Evolutionary conservation across 2,113 vertebrate genomes (phyloP).

Genomic region (Oreochromis niloticus): DNA sequence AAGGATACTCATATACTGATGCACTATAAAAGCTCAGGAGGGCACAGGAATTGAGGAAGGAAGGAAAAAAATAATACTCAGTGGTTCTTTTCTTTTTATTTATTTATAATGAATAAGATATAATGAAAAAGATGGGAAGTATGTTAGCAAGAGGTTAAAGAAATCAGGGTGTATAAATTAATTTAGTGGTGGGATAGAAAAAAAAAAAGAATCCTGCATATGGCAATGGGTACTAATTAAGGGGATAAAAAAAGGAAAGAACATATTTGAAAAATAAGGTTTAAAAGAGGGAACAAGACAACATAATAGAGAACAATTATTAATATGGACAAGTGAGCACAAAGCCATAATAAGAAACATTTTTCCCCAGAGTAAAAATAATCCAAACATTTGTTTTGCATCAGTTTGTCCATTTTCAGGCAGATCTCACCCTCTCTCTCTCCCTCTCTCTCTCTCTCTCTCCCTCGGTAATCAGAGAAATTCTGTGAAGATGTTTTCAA

Average conservation of each 20-base stretch:
- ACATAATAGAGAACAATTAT: not conserved
- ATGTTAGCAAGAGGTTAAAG: not conserved
- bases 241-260: not conserved
- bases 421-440: not conserved
- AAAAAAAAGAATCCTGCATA: not conserved
- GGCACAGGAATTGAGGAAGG: not conserved
- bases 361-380: not conserved
- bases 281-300: not conserved
- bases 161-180: not conserved
- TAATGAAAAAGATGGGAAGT: not conserved
- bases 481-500: not conserved
- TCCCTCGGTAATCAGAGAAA: not conserved
- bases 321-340: not conserved
- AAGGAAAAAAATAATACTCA: not conserved
- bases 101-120: not conserved
- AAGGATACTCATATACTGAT: not conserved
- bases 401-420: not conserved
- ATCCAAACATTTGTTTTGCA: not conserved
- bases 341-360: not conserved
- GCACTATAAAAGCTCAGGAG: not conserved
- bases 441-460: no score
- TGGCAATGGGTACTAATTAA: not conserved
- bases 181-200: not conserved
- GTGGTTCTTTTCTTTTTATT: not conserved
- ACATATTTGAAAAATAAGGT: not conserved